Conservation (phyloP, 2,888 invertebrate genomes). For the Maniola hyperantus region DNA sequence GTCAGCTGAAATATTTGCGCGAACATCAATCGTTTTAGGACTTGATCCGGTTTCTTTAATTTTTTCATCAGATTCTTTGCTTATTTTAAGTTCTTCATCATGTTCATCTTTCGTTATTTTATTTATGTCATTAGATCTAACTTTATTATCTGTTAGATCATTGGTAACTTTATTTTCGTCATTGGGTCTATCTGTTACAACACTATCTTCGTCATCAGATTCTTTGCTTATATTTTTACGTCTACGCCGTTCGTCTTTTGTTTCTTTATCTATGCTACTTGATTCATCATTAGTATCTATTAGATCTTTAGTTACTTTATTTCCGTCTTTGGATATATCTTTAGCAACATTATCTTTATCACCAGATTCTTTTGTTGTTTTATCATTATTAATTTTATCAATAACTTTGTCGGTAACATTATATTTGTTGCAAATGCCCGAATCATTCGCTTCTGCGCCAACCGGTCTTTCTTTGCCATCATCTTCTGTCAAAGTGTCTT, state of each 20-base stretch:
- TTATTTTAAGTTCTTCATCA: not conserved
- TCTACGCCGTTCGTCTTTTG: too few relatives aligned
- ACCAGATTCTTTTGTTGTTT: not conserved
- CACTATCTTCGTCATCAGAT: not conserved
- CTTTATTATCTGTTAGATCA: not conserved
- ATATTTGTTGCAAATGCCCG: slow-evolving; percentile 46
- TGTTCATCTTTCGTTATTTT: not conserved
- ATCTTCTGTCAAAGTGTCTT: slow-evolving; percentile 66
- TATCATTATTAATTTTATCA: not conserved
- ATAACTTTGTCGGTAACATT: slow-evolving; percentile 10
- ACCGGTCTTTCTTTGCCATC: slow-evolving; percentile 9
- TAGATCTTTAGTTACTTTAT: not conserved
- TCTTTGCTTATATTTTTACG: not conserved
- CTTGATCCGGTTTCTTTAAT: not conserved
- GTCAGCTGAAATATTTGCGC: slow-evolving; percentile 40
- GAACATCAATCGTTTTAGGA: slow-evolving; percentile 29
- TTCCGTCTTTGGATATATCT: too few relatives aligned
- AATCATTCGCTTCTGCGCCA: slow-evolving; percentile 42
- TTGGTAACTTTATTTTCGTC: not conserved
- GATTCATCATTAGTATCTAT: slow-evolving; percentile 4
- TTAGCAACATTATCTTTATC: not conserved
- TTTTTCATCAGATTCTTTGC: not conserved
- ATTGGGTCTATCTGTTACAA: not conserved
- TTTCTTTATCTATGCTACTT: slow-evolving; percentile 1
- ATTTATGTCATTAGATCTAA: too few relatives aligned